Evolutionary conservation across 92 coral and sea anemone species (phyloP), one percentile per base, ranked within the genome.

Genomic region (Phenganax stokvisi): DNA sequence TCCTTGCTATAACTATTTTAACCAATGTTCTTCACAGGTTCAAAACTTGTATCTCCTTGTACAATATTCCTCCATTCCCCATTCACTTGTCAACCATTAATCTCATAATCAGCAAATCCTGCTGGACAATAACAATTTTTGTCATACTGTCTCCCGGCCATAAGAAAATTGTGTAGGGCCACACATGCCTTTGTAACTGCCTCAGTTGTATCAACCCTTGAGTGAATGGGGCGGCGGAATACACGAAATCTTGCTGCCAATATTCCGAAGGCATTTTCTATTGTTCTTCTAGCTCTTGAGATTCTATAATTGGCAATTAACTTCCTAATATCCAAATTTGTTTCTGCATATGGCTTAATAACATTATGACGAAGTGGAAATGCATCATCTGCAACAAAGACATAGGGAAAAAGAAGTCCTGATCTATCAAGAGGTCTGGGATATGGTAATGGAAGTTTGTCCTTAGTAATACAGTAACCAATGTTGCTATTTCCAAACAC

Each of bases 301-400:
- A 77, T 29, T 7, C 71, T 57, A 58, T 77, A 77, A 31, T 77
- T 75, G 0, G 51, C 62, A 55, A 58, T 54, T 57, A 56, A 7
- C 55, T 58, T 58, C 13, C 55, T 58, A 37, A 77, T 56, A 25
- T 56, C 66, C 70, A 77, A 77, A 57, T 57, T 57, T 54, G 47
- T 47, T 57, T 56, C 63, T 55, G 81, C 66, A 58, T 55, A 77
- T 28, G 81, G 81, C 81, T 77, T 77, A 30, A 77, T 25, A 27
- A 77, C 16, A 58, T 77, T 56, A 27, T 58, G 17, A 31, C 65
- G 47, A 55, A 77, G 65, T 9, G 66, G 66, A 47, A 77, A 77
- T 57, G 81, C 81, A 77, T 77, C 77, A 52, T 72, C 81, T 57
- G 81, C 81, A 25, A 60, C 81, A 77, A 77, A 77, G 25, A 77